These are phyloP conservation scores for Chrysomela aeneicollis DNA, from an alignment of 2,888 invertebrate genomes.

Conservation along the genomic window DNA sequence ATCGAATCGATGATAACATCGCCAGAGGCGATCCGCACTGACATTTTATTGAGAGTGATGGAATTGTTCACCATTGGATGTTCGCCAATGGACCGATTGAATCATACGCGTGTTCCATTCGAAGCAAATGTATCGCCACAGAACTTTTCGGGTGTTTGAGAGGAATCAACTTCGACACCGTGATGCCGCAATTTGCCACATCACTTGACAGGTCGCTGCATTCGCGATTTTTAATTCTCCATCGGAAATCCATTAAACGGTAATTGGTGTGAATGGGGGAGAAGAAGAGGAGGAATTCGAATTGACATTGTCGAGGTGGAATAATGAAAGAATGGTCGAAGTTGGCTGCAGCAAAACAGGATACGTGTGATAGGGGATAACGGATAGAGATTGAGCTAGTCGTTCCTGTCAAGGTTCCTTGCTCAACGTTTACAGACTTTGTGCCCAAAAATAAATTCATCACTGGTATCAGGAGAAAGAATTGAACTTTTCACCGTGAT, in stretches of 20 bases:
- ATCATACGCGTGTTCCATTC: constrained; percentile 29
- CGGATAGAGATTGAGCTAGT: constrained; percentile 21
- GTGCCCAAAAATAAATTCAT: no score
- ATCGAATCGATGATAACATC: constrained; percentile 36
- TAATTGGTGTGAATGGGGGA: constrained; percentile 37
- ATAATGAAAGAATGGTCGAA: constrained; percentile 48
- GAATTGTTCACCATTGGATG: constrained; percentile 38
- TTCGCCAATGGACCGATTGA: constrained; percentile 40
- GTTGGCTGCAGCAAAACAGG: constrained; percentile 43
- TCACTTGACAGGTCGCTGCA: constrained; percentile 34
- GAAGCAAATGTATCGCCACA: constrained; percentile 7
- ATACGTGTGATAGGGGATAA: constrained; percentile 37
- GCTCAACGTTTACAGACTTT: no score
- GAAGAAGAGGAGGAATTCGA: constrained; percentile 25
- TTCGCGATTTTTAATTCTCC: constrained; percentile 39
- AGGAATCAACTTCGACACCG: constrained; percentile 32
- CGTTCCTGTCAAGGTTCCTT: neutral
- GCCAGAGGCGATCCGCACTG: constrained; percentile 36
- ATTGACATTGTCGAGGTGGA: constrained; percentile 42
- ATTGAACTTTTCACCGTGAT: no score
- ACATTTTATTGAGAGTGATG: constrained; percentile 44
- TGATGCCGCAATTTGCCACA: constrained; percentile 36
- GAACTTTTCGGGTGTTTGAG: constrained; percentile 30
- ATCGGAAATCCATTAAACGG: constrained; percentile 39
- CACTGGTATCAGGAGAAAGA: no score